A percentile compares a stretch with the other conserved stretches of the same genome.
Conservation (phyloP, 2,888 invertebrate genomes). For the Entomobrya proxima region DNA sequence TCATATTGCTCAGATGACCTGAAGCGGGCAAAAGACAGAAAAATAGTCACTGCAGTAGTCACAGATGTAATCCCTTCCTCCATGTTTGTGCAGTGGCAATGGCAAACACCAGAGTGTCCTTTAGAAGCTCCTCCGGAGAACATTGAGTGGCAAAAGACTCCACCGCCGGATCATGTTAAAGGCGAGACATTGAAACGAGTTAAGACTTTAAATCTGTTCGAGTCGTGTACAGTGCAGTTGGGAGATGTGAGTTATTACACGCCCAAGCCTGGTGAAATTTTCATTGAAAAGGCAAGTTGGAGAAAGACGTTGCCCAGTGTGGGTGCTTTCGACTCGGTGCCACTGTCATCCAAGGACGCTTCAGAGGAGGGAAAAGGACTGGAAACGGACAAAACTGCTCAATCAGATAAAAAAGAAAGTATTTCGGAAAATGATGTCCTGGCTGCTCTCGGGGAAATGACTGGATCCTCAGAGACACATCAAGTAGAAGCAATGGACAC, state of each 20-base stretch:
- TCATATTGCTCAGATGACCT: conserved; percentile 86
- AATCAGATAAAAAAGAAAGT: conserved; percentile 10
- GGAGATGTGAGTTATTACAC: conserved; percentile 92
- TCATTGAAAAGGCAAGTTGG: conserved; percentile 89
- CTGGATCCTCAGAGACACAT: background rate
- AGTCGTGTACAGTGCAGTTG: conserved; percentile 91
- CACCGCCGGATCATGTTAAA: conserved; percentile 83
- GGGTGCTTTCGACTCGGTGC: conserved; percentile 79
- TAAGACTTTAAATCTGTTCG: conserved; percentile 89
- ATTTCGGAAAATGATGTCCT: background rate
- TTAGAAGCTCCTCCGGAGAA: conserved; percentile 63
- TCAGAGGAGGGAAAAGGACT: conserved; percentile 57
- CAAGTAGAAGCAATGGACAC: conserved; percentile 52
- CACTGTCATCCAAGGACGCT: conserved; percentile 72
- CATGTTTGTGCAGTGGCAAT: conserved; percentile 92
- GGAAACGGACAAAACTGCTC: background rate
- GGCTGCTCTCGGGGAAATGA: background rate
- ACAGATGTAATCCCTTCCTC: conserved; percentile 88
- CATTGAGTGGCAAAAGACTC: conserved; percentile 77
- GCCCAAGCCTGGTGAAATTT: conserved; percentile 85
- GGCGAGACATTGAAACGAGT: conserved; percentile 88
- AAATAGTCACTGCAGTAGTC: conserved; percentile 84
- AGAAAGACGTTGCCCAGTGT: conserved; percentile 77
- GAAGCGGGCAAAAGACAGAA: conserved; percentile 78
- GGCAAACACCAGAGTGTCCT: conserved; percentile 78